A percentile compares a stretch with the other conserved stretches of the same genome.
phyloP scores from a whole-genome alignment of 1,140 invertebrate genomes.

The Pemphigus obesinymphae region DNA sequence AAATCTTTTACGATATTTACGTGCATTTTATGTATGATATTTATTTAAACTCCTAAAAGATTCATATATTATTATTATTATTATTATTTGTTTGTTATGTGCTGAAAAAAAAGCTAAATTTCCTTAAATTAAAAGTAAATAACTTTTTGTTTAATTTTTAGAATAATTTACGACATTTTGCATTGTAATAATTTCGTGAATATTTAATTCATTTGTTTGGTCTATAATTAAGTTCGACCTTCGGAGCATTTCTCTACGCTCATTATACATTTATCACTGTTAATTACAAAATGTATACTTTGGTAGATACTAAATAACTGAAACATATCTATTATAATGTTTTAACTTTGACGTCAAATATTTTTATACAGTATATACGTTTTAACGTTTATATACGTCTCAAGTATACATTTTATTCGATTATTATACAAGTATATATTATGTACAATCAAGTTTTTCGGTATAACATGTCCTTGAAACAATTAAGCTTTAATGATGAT shows the following conservation, averaged over 20 bases:
- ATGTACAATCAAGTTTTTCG: neutral
- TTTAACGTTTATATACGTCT: neutral
- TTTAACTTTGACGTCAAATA: neutral
- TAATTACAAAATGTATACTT: too few species aligned
- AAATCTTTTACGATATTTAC: neutral
- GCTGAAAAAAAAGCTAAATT: neutral
- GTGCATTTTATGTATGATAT: neutral
- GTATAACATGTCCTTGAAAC: neutral
- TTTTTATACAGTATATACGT: neutral
- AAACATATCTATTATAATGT: too few species aligned
- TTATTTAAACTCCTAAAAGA: neutral
- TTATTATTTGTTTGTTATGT: too few species aligned
- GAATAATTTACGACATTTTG: neutral
- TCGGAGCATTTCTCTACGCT: neutral
- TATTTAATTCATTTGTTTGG: constrained; percentile 23
- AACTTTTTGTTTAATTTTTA: neutral
- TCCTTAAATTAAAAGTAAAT: neutral
- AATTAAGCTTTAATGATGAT: neutral
- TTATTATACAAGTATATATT: neutral
- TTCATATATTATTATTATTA: neutral
- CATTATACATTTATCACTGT: constrained; percentile 7
- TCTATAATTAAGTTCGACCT: constrained; percentile 10
- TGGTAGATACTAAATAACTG: too few species aligned
- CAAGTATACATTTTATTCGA: neutral
- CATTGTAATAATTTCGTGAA: neutral